Percentiles rank a stretch among this genome's conserved stretches.
Evolutionary conservation across 2,888 invertebrate species (phyloP).

Genomic region (Agrenia bidenticulata): DNA sequence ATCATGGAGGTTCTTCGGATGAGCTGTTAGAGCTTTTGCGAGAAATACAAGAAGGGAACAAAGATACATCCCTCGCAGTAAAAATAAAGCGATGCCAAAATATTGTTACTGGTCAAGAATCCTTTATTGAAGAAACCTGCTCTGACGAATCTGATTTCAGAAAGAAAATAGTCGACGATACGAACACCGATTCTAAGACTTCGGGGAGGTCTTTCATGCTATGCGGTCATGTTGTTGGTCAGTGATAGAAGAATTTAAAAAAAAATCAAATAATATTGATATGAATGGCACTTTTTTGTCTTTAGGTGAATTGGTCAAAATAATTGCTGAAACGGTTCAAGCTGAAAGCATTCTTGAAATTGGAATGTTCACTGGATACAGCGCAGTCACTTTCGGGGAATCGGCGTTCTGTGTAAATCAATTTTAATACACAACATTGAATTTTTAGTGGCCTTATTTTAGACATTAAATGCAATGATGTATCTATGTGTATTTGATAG

Average conservation of each 20-base stretch:
- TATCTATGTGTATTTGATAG: conserved; percentile 9
- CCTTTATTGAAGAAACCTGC: conserved; percentile 26
- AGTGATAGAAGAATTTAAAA: neutral
- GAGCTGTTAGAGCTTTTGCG: neutral
- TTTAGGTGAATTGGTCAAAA: conserved; percentile 39
- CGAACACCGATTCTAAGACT: conserved; percentile 26
- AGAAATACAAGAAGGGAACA: conserved; percentile 23
- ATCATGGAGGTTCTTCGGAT: too few relatives aligned
- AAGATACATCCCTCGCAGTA: conserved; percentile 21
- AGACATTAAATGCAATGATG: neutral
- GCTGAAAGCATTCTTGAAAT: conserved; percentile 47
- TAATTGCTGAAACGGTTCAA: conserved; percentile 38
- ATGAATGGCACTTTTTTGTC: neutral
- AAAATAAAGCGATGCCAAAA: conserved; percentile 26
- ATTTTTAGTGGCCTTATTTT: conserved; percentile 1
- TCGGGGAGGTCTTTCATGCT: conserved; percentile 22
- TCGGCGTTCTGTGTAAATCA: conserved; percentile 32
- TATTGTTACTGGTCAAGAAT: conserved; percentile 20
- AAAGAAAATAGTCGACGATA: conserved; percentile 36
- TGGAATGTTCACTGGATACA: conserved; percentile 49
- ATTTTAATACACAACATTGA: neutral
- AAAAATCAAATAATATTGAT: neutral
- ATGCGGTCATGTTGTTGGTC: conserved; percentile 42
- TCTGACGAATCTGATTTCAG: conserved; percentile 34
- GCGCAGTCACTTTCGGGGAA: conserved; percentile 45